Evolutionary conservation across 2,888 invertebrate genomes (phyloP), one percentile per base, ranked within the genome.

Genomic region (Catotricha subobsoleta): DNA sequence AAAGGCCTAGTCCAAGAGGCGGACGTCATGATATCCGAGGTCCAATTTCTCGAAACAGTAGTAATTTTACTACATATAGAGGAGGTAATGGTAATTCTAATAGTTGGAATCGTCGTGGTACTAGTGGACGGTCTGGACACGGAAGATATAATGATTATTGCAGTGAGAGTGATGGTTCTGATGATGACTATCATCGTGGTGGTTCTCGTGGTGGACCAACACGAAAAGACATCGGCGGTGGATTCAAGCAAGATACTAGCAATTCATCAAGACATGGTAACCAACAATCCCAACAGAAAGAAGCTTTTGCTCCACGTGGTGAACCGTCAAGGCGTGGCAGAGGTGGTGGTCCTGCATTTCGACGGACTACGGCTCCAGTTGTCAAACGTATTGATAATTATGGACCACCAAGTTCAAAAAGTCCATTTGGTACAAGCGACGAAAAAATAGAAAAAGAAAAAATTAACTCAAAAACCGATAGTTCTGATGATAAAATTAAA

Each of bases 241-340:
- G 8, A 12, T 33, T 25, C 18, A 31, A 33, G n/a, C 15, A 33
- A 15, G 33, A 25, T 7, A 23, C 21, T 3, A 13, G 8, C 2
- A 37, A 16, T 27, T n/a, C 21, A 13, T 21, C 13, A 12, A 16
- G 42, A 3, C 28, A 25, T 20, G 25, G 34, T n/a, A 33, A 15
- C 13, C 16, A 15, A 29, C 23, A 39, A 42, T 7, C 21, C 33
- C 42, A 44, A 29, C 48, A 52, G 49, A 69, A 58, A 64, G 80
- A 81, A 52, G 80, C 79, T 37, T 87, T 87, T 61, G 78, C 82
- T 2, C 88, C 88, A 0, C 72, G 86, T 18, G 90, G 90, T 1
- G 88, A 88, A 58, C 90, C 90, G 1, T 87, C 87, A 2, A 68
- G 88, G 39, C 75, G 88, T 43, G 90, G 90, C 5, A 69, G 90